These are phyloP conservation scores for Drosophila biarmipes DNA, from an alignment of 1,140 invertebrate genomes.

Conservation along the genomic window DNA sequence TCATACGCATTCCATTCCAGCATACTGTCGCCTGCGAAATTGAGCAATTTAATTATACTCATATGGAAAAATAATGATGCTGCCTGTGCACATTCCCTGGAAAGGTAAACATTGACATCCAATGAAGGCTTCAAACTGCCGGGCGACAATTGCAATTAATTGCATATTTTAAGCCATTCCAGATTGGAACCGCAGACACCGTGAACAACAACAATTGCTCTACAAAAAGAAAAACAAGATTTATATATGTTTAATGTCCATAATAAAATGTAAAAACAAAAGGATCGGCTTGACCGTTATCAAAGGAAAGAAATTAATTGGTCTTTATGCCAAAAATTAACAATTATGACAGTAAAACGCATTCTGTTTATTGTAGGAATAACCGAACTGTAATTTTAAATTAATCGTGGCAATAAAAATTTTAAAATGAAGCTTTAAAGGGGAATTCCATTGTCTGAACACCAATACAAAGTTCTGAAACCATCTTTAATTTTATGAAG, in stretches of 20 bases:
- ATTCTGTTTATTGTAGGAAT: conserved; percentile 12
- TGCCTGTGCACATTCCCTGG: conserved; percentile 9
- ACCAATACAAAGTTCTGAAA: neutral
- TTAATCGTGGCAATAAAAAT: conserved; percentile 7
- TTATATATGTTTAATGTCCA: conserved; percentile 27
- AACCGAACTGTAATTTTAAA: conserved; percentile 3
- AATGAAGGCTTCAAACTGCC: conserved; percentile 28
- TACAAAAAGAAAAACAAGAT: conserved; percentile 31
- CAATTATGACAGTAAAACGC: conserved; percentile 73
- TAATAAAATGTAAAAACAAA: conserved; percentile 23
- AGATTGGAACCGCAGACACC: conserved; percentile 72
- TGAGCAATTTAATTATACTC: conserved; percentile 71
- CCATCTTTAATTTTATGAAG: neutral
- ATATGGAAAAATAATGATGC: conserved; percentile 61
- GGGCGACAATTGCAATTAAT: conserved; percentile 72
- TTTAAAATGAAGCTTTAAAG: neutral
- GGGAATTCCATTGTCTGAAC: neutral
- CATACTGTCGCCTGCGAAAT: conserved; percentile 44
- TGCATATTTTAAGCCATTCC: conserved; percentile 73
- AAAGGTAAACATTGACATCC: conserved; percentile 23
- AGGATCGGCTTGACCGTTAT: conserved; percentile 4
- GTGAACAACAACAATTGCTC: conserved; percentile 46
- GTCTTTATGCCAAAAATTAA: conserved; percentile 67
- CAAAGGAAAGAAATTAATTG: conserved; percentile 49
- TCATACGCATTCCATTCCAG: conserved; percentile 8